A percentile compares a stretch with the other conserved stretches of the same genome.
These are phyloP conservation scores for Aphyosemion australe DNA, from an alignment of 2,113 vertebrate species.

Conservation along the genomic window DNA sequence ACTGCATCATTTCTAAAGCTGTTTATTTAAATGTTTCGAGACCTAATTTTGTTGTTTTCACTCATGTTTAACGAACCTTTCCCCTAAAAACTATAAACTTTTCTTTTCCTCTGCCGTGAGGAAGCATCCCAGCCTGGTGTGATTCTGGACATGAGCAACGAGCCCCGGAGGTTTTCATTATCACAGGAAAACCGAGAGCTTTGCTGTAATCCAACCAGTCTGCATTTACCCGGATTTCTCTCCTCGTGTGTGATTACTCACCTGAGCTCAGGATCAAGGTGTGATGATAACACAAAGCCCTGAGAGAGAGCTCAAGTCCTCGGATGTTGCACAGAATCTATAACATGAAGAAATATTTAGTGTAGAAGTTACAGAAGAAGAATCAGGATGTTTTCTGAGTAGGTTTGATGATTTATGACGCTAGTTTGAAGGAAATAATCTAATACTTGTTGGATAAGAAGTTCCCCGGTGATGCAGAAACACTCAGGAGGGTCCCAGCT, in stretches of 20 bases:
- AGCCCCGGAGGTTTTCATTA: neutral
- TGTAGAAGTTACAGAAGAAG: neutral
- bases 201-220: neutral
- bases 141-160: too few relatives aligned
- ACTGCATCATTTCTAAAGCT: too few relatives aligned
- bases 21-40: too few relatives aligned
- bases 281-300: neutral
- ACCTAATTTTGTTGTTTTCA: too few relatives aligned
- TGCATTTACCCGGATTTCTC: neutral
- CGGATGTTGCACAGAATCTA: neutral
- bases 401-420: neutral
- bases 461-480: neutral
- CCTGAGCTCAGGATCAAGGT: neutral
- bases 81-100: too few relatives aligned
- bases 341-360: neutral
- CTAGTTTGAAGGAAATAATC: neutral
- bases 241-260: neutral
- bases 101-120: too few relatives aligned
- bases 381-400: neutral
- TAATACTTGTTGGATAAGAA: too few relatives aligned
- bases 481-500: neutral
- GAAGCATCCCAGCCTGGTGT: too few relatives aligned
- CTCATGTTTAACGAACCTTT: too few relatives aligned
- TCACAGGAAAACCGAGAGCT: neutral
- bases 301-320: neutral